Evolutionary conservation across 2,797 vertebrate genomes (phyloP).

Genomic region (Eremophila alpestris): DNA sequence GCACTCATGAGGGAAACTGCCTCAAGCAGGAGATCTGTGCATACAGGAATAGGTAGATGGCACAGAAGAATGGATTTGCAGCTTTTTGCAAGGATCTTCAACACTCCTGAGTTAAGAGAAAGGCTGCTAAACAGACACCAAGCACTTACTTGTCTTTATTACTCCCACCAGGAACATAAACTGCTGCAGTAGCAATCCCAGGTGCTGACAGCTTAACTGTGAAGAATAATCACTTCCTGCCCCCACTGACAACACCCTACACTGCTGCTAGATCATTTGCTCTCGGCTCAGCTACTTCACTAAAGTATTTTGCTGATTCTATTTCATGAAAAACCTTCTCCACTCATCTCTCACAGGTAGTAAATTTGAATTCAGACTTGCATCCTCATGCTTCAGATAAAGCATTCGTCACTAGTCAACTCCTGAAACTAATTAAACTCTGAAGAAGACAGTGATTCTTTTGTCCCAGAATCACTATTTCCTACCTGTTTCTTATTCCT

Average conservation of each 20-base stretch:
- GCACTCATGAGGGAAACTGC: background rate
- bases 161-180: background rate
- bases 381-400: background rate
- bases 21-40: background rate
- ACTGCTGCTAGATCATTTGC: background rate
- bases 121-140: background rate
- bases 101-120: background rate
- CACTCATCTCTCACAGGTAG: background rate
- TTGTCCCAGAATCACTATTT: background rate
- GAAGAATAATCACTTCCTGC: background rate
- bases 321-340: background rate
- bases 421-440: background rate
- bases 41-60: background rate
- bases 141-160: background rate
- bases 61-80: background rate
- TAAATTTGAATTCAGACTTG: background rate
- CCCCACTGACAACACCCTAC: background rate
- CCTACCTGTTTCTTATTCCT: constrained; percentile 94
- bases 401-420: background rate
- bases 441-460: background rate
- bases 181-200: background rate
- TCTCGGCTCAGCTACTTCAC: background rate
- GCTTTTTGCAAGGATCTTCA: background rate
- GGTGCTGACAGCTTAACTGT: background rate
- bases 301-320: background rate